Evolutionary conservation across 1,140 invertebrate species (phyloP).

Genomic region (Lethrus apterus): DNA sequence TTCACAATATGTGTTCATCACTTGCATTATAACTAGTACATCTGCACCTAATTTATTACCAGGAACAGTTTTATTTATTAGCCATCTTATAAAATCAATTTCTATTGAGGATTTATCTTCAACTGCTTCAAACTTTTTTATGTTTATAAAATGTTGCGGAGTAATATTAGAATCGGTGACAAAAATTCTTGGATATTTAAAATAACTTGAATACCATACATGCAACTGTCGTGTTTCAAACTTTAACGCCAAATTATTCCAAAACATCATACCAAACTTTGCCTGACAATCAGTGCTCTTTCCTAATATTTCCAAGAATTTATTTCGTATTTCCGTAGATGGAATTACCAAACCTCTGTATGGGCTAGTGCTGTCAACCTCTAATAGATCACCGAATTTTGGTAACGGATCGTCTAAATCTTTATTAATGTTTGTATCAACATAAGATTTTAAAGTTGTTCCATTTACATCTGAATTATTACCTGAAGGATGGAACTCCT

Average conservation of each 20-base stretch:
- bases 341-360: too few species aligned
- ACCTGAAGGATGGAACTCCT: too few species aligned
- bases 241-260: conserved; percentile 10
- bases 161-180: conserved; percentile 15
- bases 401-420: too few species aligned
- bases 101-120: conserved; percentile 11
- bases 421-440: too few species aligned
- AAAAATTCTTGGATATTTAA: conserved; percentile 15
- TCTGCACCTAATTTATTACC: conserved; percentile 12
- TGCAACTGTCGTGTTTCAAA: conserved; percentile 10
- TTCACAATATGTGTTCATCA: conserved; percentile 16
- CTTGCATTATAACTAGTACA: conserved; percentile 18
- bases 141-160: conserved; percentile 14
- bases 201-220: conserved; percentile 15
- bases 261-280: conserved; percentile 18
- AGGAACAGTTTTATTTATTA: conserved; percentile 14
- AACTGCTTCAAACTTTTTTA: conserved; percentile 9
- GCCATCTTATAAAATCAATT: conserved; percentile 19
- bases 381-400: too few species aligned
- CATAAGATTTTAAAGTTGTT: too few species aligned
- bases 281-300: conserved; percentile 1
- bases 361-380: too few species aligned
- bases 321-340: conserved; percentile 5
- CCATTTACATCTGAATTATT: too few species aligned
- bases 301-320: conserved; percentile 16